phyloP scores from a whole-genome alignment of 2,113 vertebrate species.

The Caretta caretta region DNA sequence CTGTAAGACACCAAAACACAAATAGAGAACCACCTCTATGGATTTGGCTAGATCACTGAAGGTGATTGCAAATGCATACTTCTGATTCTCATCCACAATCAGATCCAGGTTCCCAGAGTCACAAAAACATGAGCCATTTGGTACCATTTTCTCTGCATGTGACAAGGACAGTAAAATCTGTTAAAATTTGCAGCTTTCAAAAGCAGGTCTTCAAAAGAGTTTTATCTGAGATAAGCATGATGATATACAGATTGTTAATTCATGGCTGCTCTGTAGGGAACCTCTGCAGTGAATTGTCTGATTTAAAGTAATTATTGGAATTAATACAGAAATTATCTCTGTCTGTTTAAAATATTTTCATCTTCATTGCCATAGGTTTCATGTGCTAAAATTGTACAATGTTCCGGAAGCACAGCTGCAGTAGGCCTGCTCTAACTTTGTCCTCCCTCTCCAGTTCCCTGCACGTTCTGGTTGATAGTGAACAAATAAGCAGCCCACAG shows the following conservation, averaged over 20 bases:
- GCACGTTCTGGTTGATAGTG: background rate
- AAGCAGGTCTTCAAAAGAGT: background rate
- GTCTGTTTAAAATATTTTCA: background rate
- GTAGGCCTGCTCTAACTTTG: background rate
- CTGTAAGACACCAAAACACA: background rate
- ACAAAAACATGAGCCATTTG: background rate
- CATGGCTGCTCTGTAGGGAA: background rate
- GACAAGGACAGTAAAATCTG: background rate
- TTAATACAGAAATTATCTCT: background rate
- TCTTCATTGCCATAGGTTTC: background rate
- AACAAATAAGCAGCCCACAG: background rate
- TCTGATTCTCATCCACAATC: background rate
- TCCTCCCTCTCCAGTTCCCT: background rate
- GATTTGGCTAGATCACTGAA: background rate
- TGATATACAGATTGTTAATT: background rate
- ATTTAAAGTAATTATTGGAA: constrained; percentile 15
- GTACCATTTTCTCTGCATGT: background rate
- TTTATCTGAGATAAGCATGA: background rate
- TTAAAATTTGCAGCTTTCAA: background rate
- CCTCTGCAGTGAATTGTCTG: background rate
- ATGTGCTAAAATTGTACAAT: too few relatives aligned
- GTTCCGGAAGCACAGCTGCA: background rate
- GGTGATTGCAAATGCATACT: background rate
- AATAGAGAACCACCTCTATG: background rate
- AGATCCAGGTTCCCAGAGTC: background rate